These are phyloP conservation scores for Zingel zingel DNA, from an alignment of 2,113 vertebrate genomes.

Conservation along the genomic window DNA sequence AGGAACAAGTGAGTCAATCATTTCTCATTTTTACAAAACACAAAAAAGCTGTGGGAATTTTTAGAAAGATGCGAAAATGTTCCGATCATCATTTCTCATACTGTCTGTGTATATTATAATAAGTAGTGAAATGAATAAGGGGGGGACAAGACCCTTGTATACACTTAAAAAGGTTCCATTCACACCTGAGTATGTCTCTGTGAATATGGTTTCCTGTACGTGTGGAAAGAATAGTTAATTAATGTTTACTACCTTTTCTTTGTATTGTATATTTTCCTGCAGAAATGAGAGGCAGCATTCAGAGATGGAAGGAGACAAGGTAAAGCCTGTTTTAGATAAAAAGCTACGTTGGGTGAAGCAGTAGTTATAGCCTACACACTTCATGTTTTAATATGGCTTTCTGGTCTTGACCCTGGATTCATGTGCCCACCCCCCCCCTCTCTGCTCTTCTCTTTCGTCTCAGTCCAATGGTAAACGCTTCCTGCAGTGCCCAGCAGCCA, in stretches of 20 bases:
- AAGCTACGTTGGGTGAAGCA: not conserved
- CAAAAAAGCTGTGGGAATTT: not conserved
- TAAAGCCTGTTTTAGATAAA: conserved; percentile 51
- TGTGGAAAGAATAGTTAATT: not conserved
- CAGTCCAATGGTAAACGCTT: conserved; percentile 91
- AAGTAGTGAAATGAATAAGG: not conserved
- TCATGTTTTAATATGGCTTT: conserved; percentile 1
- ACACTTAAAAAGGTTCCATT: not conserved
- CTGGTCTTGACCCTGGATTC: conserved; percentile 17
- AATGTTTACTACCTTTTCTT: not conserved
- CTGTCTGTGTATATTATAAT: no score
- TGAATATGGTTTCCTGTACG: not conserved
- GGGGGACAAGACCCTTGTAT: not conserved
- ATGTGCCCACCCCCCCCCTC: not conserved
- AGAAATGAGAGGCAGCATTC: conserved; percentile 88
- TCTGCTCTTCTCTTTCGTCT: conserved; percentile 21
- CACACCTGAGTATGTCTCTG: not conserved
- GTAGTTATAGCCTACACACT: not conserved
- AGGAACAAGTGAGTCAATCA: conserved; percentile 86
- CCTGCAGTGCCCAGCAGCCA: conserved; percentile 93
- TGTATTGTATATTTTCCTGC: not conserved
- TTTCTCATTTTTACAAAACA: not conserved
- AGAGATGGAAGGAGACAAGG: conserved; percentile 91
- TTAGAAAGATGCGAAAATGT: not conserved
- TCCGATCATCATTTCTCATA: not conserved